phyloP scores from a whole-genome alignment of 2,888 invertebrate species.

The Aromia moschata region DNA sequence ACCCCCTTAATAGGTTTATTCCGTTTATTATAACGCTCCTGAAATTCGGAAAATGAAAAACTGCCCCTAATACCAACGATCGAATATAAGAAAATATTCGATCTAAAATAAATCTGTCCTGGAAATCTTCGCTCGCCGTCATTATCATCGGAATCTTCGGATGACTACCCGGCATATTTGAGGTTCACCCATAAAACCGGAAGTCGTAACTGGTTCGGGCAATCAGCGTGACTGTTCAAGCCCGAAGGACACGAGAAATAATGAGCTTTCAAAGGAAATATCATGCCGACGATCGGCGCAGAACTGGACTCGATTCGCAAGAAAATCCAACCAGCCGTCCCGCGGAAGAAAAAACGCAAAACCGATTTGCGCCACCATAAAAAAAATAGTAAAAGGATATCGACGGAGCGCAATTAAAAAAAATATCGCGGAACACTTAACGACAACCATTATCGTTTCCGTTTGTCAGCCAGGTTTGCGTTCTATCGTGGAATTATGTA shows the following conservation, averaged over 20 bases:
- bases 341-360: no score
- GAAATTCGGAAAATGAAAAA: no score
- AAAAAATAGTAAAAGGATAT: constrained; percentile 10
- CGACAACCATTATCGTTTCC: neutral
- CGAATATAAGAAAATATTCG: no score
- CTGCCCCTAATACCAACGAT: no score
- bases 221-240: constrained; percentile 62
- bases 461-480: no score
- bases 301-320: constrained; percentile 13
- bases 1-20: no score
- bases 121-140: neutral
- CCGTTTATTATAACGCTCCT: no score
- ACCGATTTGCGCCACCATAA: neutral
- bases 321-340: constrained; percentile 3
- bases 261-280: constrained; percentile 59
- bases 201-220: constrained; percentile 60
- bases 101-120: neutral
- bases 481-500: no score
- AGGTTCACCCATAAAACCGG: constrained; percentile 49
- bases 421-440: neutral
- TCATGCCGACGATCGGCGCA: constrained; percentile 27
- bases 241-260: constrained; percentile 61
- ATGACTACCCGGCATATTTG: constrained; percentile 7
- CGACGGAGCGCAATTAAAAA: neutral
- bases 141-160: constrained; percentile 11